A percentile compares a stretch with the other conserved stretches of the same genome.
Conservation (phyloP, 2,888 invertebrate species). For the Cheilosia vulpina region DNA sequence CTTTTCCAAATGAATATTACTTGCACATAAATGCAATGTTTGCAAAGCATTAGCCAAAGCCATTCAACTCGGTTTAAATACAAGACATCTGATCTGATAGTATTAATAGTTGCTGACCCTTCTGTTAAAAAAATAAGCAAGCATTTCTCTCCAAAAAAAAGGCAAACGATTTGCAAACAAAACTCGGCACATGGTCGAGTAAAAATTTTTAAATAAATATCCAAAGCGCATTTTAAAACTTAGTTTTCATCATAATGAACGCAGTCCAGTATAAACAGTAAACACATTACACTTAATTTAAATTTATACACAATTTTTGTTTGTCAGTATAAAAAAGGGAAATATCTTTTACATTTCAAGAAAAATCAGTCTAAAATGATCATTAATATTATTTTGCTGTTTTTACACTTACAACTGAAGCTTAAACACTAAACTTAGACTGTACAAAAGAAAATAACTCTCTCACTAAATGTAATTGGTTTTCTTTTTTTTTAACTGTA, state of each 20-base stretch:
- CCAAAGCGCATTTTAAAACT: neutral
- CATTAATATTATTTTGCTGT: conserved; percentile 15
- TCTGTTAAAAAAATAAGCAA: too few species aligned
- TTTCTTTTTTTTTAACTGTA: conserved; percentile 10
- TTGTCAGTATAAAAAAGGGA: conserved; percentile 32
- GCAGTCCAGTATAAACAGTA: conserved; percentile 24
- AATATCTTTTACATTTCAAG: conserved; percentile 58
- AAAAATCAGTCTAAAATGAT: conserved; percentile 73
- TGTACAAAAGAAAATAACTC: conserved; percentile 39
- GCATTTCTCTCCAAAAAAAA: neutral
- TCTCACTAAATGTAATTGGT: conserved; percentile 10
- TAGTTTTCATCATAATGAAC: conserved; percentile 14
- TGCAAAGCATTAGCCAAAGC: too few species aligned
- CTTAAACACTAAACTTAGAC: conserved; percentile 61
- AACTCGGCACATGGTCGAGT: too few species aligned
- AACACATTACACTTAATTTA: conserved; percentile 28
- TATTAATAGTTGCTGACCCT: too few species aligned
- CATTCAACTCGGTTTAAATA: too few species aligned
- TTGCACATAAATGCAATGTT: too few species aligned
- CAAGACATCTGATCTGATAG: too few species aligned
- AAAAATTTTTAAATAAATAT: neutral
- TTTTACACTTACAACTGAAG: conserved; percentile 41
- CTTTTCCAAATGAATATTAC: too few species aligned
- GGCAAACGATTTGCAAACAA: neutral
- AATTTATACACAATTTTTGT: conserved; percentile 8